Evolutionary conservation across 2,888 invertebrate species (phyloP), one percentile per base, ranked within the genome.

Genomic region (Alviniconcha strummeri): DNA sequence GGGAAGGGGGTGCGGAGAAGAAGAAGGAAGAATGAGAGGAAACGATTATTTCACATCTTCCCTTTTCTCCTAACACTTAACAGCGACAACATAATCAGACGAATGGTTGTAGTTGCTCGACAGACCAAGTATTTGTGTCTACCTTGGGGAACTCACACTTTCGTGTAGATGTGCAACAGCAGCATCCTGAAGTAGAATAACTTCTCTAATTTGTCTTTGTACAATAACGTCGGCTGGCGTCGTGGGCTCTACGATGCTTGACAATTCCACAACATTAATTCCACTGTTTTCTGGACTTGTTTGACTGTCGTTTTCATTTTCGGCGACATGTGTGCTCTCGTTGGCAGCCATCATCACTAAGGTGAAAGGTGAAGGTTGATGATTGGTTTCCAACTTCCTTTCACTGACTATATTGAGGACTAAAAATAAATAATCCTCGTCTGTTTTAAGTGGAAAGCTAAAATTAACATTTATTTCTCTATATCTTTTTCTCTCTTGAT

Each of bases 161-260:
- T 88, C 85, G 72, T 88, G 84, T 5, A 90, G 83, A 55, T 84
- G 86, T 54, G 87, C 84, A 64, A 89, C 86, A 69, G 88, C 86
- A 9, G 88, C 85, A 82, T 88, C 88, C 85, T 90, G 90, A 9
- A 88, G 83, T 4, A 87, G 81, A 69, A 90, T 87, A 17, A 90
- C 84, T 76, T 90, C 90, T 78, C 88, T 87, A 55, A 90, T 74
- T 79, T 90, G 90, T 84, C 85, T 88, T 83, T 90, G 90, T 7
- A 90, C 89, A 56, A 90, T 82, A 64, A 89, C 81, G 84, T 90
- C 87, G 9, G 88, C 85, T 9, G 90, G 89, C 77, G 89, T 82
- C 36, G 75, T 69, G 11, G 78, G 64, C 55, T 83, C 81, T 60
- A 85, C 84, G 60, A 82, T 82, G 69, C 76, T 69, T 56, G 77